Base-by-base conservation (phyloP, 2,797 vertebrate genomes). In the Harpagifer antarcticus region DNA sequence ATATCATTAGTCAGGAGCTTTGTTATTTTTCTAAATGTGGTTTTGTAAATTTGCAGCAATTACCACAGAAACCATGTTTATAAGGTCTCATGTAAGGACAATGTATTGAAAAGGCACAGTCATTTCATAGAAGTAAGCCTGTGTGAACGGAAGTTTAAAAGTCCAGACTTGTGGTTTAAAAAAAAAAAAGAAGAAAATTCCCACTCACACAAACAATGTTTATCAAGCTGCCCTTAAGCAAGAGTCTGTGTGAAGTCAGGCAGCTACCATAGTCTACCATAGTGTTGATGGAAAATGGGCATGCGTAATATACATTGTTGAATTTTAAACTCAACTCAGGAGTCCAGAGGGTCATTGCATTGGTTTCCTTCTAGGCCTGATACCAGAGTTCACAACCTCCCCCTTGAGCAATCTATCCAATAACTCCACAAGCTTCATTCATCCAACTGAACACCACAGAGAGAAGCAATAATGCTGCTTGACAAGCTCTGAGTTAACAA, bases 391-490 rank as follows among this genome's bases (percentile, higher is more conserved):
- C 76, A 63, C 63, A 11, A 75, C 77, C 68, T 43, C 48, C 50
- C 49, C 54, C 67, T 43, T 7, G 45, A 48, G 77, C 52, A 48
- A 45, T 81, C 68, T 48, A 17, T 60, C 50, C 1, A 4, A 78
- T 45, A 74, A 82, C 81, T 83, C 71, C 54, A 49, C 20, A 5
- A 59, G 61, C 54, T 70, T 80, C 23, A 53, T 76, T 64, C 72
- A 65, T 15, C 47, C 19, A 40, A 53, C 37, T 59, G 42, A 68
- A 74, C 63, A 58, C 76, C 76, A 67, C 62, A 64, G 27, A 27
- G 70, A 52, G 67, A 80, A 19, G 52, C 54, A 66, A 76, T 55
- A 57, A 72, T 69, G 76, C 67, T 42, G 81, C 66, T 59, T 47
- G 79, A 83, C 70, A 66, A 78, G 69, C 17, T 84, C 63, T 56